A percentile compares a stretch with the other conserved stretches of the same genome.
phyloP scores from a whole-genome alignment of 2,888 invertebrate species.

The Atethmia centrago region DNA sequence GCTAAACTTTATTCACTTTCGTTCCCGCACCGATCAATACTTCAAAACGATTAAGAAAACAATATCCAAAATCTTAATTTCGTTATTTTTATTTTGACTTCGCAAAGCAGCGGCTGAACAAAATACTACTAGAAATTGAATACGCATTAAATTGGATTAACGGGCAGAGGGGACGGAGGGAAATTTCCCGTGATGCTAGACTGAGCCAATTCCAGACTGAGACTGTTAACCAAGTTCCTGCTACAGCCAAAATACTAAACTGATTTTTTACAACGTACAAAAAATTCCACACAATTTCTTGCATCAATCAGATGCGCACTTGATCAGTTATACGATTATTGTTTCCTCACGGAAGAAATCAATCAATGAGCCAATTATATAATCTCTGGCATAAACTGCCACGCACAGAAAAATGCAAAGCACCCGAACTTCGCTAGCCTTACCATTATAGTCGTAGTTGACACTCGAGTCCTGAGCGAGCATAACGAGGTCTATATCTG shows the following conservation, averaged over 20 bases:
- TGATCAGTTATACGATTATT: neutral
- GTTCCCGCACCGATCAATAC: neutral
- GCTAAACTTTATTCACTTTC: conserved; percentile 17
- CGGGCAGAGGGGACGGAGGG: conserved; percentile 17
- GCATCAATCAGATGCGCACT: neutral
- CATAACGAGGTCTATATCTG: conserved; percentile 80
- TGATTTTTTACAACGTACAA: conserved; percentile 1
- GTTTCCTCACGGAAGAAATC: conserved; percentile 47
- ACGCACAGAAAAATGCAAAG: conserved; percentile 13
- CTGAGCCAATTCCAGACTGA: conserved; percentile 21
- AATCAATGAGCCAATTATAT: conserved; percentile 47
- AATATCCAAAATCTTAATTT: neutral
- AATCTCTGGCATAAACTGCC: conserved; percentile 20
- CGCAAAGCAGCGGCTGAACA: neutral
- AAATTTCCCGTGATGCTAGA: conserved; percentile 47
- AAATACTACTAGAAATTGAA: conserved; percentile 6
- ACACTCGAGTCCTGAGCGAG: conserved; percentile 69
- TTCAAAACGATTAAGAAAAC: conserved; percentile 1
- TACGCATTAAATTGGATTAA: conserved; percentile 35
- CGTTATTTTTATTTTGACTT: neutral
- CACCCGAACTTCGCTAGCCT: conserved; percentile 22
- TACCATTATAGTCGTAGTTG: conserved; percentile 63
- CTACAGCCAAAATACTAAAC: conserved; percentile 30
- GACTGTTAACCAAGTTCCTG: conserved; percentile 37
- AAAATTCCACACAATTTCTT: neutral